These are phyloP conservation scores for Xyrichtys novacula DNA, from an alignment of 2,797 vertebrate species.

Conservation along the genomic window DNA sequence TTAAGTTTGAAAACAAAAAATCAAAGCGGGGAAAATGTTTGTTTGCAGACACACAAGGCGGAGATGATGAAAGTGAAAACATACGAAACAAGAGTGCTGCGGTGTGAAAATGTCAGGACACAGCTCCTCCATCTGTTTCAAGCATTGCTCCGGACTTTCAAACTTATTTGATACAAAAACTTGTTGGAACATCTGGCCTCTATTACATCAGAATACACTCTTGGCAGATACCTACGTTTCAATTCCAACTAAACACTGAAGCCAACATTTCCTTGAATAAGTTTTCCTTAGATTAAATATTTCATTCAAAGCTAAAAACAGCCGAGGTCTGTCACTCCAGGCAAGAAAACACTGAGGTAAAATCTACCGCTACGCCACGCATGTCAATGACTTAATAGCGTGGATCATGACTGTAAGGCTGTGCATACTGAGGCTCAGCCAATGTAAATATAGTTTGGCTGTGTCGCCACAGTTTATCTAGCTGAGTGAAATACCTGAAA, in stretches of 20 bases:
- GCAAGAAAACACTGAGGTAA: constrained; percentile 33
- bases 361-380: constrained; percentile 31
- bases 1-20: too few relatives aligned
- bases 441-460: constrained; percentile 52
- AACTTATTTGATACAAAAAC: constrained; percentile 16
- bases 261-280: constrained; percentile 26
- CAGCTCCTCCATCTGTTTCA: too few relatives aligned
- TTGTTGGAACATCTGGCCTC: constrained; percentile 39
- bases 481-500: constrained; percentile 46
- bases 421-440: constrained; percentile 36
- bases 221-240: constrained; percentile 26
- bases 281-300: constrained; percentile 27
- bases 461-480: constrained; percentile 19
- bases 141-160: not conserved
- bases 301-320: constrained; percentile 38
- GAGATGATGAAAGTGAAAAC: not conserved
- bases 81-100: not conserved
- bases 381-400: constrained; percentile 43
- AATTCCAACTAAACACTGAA: constrained; percentile 8
- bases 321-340: constrained; percentile 6
- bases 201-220: constrained; percentile 35
- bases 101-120: not conserved
- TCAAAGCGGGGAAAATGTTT: not conserved
- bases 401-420: constrained; percentile 30
- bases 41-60: not conserved